Base-by-base conservation (phyloP, 2,888 invertebrate genomes). In the Lasioglossum figueresi region DNA sequence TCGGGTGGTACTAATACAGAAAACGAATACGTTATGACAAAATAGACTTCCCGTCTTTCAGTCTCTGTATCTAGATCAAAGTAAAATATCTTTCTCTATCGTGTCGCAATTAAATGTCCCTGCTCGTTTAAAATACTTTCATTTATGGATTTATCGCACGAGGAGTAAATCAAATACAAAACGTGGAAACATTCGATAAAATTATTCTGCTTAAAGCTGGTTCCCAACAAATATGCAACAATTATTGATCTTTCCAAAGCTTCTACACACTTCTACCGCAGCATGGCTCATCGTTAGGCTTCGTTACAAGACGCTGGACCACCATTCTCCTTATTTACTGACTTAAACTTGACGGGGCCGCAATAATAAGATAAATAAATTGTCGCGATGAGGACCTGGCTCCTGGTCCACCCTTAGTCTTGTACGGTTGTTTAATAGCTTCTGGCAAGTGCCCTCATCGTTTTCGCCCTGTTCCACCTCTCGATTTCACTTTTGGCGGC, bases 401-500 rank as follows among this genome's bases (percentile, higher is more conserved):
- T 74, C 73, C 40, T 23, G 31, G 52, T 52, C 68, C 70, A 82
- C 84, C 76, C 85, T 80, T 87, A 82, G 81, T 87, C 89, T 79
- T 2, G 81, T 86, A 87, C 85, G 90, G 90, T 87, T 81, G 83
- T 82, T 81, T 71, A 82, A 84, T 79, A 80, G 73, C 83, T 73
- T 56, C 78, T 75, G 80, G 80, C 70, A 84, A 85, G 83, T 81
- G 84, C 86, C 85, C 80, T 79, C 72, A 75, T 63, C 72, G 68
- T 76, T 40, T 88, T 88, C 88, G 85, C 89, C 90, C 91, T 83
- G 87, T 85, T 90, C 90, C 86, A 89, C 85, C 89, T 90, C 89
- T 90, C 90, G 91, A 93, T 93, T 93, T 93, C 93, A 92, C 93
- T 93, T 93, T 93, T 92, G 91, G 90, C 92, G 93, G 92, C 91